Evolutionary conservation across 2,888 invertebrate species (phyloP), one percentile per base, ranked within the genome.

Genomic region (Sphecodes monilicornis): DNA sequence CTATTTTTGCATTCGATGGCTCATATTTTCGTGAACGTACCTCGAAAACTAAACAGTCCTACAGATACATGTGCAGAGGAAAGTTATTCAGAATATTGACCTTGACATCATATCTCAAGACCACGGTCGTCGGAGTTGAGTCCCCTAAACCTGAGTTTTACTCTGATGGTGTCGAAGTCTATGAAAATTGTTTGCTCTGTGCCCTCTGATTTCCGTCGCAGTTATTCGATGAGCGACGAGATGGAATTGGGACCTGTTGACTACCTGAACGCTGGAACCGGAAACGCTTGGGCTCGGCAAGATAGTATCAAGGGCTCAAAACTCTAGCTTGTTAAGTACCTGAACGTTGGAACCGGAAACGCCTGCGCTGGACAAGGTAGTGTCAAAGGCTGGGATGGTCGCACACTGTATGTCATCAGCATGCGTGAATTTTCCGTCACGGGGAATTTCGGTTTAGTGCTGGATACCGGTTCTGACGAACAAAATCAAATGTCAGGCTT

Each of bases 361-460:
- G 97, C 97, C 95, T 97, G 97, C 84, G 97, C 97, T 73, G 97
- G 97, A 93, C 97, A 97, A 90, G 96, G 95, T 89, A 98, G 95
- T 85, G 97, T 96, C 90, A 96, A 92, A 81, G 95, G 90, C 80
- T 88, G 91, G 66, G 89, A 89, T 78, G 90, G 92, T 84, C 86
- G 87, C 80, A 94, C 94, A 79, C 92, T 93, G 76, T 92, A 92
- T 70, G 94, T 72, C 18, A 87, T 89, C 1, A 29, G 36, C 32
- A 89, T 94, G 83, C 95, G 93, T 82, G 95, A 95, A 86, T 95
- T 95, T 92, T 95, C 95, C 71, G 91, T 92, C 91, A 92, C 90
- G 41, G 94, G 93, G 86, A 94, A 91, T 91, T 94, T 94, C 18
- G 94, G 94, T 89, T 91, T 94, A 41, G 95, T 93, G 84, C 95